Base-by-base conservation (phyloP, 2,888 invertebrate genomes). In the Carpatolechia fugitivella region DNA sequence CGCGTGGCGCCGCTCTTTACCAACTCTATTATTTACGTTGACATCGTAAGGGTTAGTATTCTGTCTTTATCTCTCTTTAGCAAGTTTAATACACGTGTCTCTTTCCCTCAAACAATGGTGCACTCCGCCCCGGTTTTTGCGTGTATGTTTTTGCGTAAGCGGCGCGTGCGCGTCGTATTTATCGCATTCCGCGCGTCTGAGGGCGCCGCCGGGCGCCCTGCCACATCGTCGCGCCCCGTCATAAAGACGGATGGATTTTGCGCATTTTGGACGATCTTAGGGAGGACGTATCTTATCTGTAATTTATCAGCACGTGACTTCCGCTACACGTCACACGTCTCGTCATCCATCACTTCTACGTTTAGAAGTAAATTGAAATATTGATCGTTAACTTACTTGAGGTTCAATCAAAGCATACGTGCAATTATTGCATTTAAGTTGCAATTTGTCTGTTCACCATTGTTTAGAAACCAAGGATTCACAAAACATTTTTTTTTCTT, bases 131-230 rank as follows among this genome's bases (percentile, higher is more conserved):
- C 5, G 14, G 48, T 48, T 48, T 33, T 48, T 16, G 16, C 48
- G 18, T n/a, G 31, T 41, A 20, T 16, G 48, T 48, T 33, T 48
- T 48, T 48, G 33, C 48, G 33, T 33, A 33, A 48, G 18, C 30
- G 33, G 48, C 48, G 48, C 48, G 48, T 48, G 47, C 31, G 47
- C 47, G 16, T 18, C 18, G 11, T 36, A 36, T 36, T 36, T 7
- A 40, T 46, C 29, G 29, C 29, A 30, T 30, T 30, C 29, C 46
- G n/a, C 46, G 13, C 46, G 46, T 30, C 30, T n/a, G 7, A 30
- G 30, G 41, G 29, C 24, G 8, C n/a, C n/a, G n/a, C n/a, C n/a
- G n/a, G n/a, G n/a, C n/a, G n/a, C n/a, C n/a, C n/a, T n/a, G n/a
- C n/a, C n/a, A n/a, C n/a, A n/a, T n/a, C n/a, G n/a, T n/a, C n/a